phyloP scores from a whole-genome alignment of 1,140 invertebrate genomes.

The Cylas formicarius region DNA sequence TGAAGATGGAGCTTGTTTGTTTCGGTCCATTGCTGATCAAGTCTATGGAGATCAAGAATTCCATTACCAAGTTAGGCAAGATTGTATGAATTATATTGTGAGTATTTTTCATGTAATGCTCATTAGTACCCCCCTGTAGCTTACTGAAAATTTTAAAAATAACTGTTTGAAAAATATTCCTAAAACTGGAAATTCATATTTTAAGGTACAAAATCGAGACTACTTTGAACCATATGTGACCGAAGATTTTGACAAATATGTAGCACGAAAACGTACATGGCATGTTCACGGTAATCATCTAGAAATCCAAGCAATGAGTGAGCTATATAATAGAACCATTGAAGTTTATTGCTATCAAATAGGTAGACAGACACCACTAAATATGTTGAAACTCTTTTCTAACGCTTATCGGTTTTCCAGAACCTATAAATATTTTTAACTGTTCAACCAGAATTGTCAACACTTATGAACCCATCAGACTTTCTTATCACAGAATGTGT shows the following conservation, averaged over 20 bases:
- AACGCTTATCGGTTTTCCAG: slow-evolving; percentile 43
- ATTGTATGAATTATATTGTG: slow-evolving; percentile 93
- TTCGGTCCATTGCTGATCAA: slow-evolving; percentile 87
- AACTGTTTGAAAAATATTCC: slow-evolving; percentile 16
- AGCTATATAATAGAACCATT: slow-evolving; percentile 88
- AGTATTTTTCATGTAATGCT: slow-evolving; percentile 44
- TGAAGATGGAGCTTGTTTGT: slow-evolving; percentile 90
- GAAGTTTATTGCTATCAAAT: slow-evolving; percentile 86
- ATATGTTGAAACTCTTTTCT: slow-evolving; percentile 9
- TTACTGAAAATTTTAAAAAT: slow-evolving; percentile 5
- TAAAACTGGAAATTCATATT: slow-evolving; percentile 14
- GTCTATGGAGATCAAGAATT: slow-evolving; percentile 92
- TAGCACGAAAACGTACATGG: slow-evolving; percentile 69
- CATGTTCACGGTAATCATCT: slow-evolving; percentile 89
- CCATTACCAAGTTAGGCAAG: slow-evolving; percentile 74
- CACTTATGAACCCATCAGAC: slow-evolving; percentile 72
- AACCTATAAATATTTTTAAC: slow-evolving; percentile 89
- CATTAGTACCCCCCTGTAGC: slow-evolving; percentile 1
- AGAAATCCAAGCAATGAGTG: slow-evolving; percentile 89
- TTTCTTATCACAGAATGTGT: slow-evolving; percentile 83
- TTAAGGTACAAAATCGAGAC: slow-evolving; percentile 73
- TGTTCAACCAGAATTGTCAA: slow-evolving; percentile 52
- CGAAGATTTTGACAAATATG: slow-evolving; percentile 83
- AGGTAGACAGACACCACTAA: slow-evolving; percentile 46
- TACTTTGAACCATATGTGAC: slow-evolving; percentile 92